Conservation (phyloP, 2,797 vertebrate species). For the Poecilia picta region DNA sequence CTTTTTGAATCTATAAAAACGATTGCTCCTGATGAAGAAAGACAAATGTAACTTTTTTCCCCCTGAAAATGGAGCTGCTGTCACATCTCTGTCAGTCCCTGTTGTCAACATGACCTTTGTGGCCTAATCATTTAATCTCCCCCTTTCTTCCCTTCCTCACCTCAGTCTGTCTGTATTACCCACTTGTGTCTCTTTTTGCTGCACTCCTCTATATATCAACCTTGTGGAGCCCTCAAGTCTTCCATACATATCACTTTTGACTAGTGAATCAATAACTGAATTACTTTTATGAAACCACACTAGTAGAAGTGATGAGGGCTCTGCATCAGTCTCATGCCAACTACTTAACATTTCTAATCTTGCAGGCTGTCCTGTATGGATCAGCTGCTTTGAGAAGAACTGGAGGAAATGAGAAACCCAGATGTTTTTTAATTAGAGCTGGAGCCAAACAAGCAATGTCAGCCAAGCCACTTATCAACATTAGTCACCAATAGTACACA, state of each 20-base stretch:
- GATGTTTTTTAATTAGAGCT: constrained; percentile 68
- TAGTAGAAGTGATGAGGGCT: constrained; percentile 65
- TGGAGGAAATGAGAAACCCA: constrained; percentile 49
- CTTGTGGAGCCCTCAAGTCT: constrained; percentile 56
- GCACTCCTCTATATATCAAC: constrained; percentile 51
- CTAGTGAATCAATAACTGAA: constrained; percentile 74
- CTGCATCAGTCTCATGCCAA: constrained; percentile 55
- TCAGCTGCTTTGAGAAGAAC: constrained; percentile 50
- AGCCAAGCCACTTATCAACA: constrained; percentile 52
- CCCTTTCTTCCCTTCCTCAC: constrained; percentile 4
- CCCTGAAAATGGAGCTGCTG: constrained; percentile 24
- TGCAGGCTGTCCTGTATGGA: constrained; percentile 60
- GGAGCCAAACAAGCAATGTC: constrained; percentile 65
- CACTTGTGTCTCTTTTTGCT: constrained; percentile 42
- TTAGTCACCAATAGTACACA: constrained; percentile 51
- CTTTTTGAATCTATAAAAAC: not conserved
- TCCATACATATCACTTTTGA: constrained; percentile 72
- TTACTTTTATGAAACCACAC: constrained; percentile 74
- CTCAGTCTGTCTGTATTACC: constrained; percentile 14
- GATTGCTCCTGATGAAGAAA: not conserved
- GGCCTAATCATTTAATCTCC: constrained; percentile 42
- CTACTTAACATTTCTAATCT: constrained; percentile 78
- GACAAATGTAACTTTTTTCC: not conserved
- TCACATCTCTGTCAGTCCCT: constrained; percentile 10
- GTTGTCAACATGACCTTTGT: constrained; percentile 12